Evolutionary conservation across 2,113 vertebrate species (phyloP), one percentile per base, ranked within the genome.

Genomic region (Phyllostomus hastatus): DNA sequence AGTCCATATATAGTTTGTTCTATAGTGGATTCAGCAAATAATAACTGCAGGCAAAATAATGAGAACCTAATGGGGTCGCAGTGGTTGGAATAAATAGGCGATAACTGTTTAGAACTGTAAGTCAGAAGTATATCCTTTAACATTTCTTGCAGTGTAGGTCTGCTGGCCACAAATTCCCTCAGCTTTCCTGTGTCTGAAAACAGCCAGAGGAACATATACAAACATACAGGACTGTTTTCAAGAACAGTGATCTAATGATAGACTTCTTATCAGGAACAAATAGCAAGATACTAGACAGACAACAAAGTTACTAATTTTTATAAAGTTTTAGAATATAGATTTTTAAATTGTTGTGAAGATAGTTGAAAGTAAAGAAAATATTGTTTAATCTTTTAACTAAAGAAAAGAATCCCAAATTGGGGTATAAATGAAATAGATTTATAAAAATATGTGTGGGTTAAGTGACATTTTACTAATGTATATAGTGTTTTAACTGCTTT

Each of bases 21-120:
- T 69, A 0, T 86, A 82, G 73, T 64, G 20, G 19, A 88, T 46
- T 81, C 72, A 76, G 48, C 88, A 85, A 54, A 59, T 81, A 66
- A 50, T 85, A 88, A 57, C 46, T 88, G 1, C 41, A 94, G 89
- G 84, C 86, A 83, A 94, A 96, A 92, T 59, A 95, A 90, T 50
- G 35, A 52, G 43, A 90, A 59, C 66, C 35, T 52, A 61, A 69
- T 78, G 52, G 81, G 41, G 10, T 96, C 5, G 35, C 82, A 67
- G 17, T 35, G 38, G 31, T 76, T 96, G 73, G 86, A 95, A 94
- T 80, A 92, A 2, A 26, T 81, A 83, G 26, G 50, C 94, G 69
- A 19, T 79, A 94, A 80, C 79, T 52, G 9, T 67, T 84, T 0
- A 75, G 70, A 94, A 61, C 31, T n/a, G 19, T 59, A 43, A 28